These are phyloP conservation scores for Syrphus vitripennis DNA, from an alignment of 2,888 invertebrate genomes.

Conservation along the genomic window DNA sequence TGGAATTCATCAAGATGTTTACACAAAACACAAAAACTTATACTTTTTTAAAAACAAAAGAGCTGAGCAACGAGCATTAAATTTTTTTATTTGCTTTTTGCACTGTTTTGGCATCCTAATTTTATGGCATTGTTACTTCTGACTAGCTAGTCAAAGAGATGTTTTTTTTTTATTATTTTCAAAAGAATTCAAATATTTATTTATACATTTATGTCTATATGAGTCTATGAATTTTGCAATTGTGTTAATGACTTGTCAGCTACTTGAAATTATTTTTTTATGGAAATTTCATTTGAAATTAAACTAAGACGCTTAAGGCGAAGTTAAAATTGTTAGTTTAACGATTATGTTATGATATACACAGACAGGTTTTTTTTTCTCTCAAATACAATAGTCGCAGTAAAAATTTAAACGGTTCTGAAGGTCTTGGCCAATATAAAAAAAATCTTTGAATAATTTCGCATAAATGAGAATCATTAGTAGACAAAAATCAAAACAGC, in stretches of 20 bases:
- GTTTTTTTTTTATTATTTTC: neutral
- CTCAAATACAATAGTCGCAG: neutral
- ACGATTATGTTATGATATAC: neutral
- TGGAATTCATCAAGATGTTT: too few relatives aligned
- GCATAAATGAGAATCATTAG: constrained; percentile 29
- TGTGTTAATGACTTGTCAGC: neutral
- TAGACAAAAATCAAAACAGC: neutral
- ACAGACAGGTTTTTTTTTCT: neutral
- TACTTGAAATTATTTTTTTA: neutral
- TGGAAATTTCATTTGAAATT: constrained; percentile 13
- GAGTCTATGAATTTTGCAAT: constrained; percentile 1
- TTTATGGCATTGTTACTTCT: neutral
- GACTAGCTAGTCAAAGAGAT: neutral
- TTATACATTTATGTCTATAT: neutral
- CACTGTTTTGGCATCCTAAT: constrained; percentile 2
- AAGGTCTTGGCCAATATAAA: constrained; percentile 40
- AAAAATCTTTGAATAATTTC: neutral
- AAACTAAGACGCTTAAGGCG: neutral
- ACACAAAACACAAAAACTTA: too few relatives aligned
- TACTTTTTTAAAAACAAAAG: constrained; percentile 18
- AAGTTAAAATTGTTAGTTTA: constrained; percentile 1
- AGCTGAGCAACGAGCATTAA: neutral
- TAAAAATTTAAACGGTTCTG: constrained; percentile 21
- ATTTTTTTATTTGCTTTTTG: neutral
- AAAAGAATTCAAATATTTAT: neutral